Evolutionary conservation across 2,888 invertebrate genomes (phyloP).

Genomic region (Stenodema calcarata): DNA sequence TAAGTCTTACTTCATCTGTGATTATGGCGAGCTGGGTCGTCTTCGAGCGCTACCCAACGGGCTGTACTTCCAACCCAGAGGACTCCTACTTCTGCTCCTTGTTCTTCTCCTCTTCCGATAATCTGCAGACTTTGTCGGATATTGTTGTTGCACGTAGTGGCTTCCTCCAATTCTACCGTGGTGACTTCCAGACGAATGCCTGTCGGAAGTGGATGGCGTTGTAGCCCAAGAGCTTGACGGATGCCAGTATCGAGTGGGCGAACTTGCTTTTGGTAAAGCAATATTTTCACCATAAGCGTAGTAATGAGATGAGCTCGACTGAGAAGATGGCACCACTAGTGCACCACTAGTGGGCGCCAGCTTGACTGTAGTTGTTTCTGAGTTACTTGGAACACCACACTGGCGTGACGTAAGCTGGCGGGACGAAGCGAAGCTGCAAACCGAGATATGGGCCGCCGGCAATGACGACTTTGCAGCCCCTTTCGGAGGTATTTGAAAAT

Average conservation of each 20-base stretch:
- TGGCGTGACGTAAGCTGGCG: background rate
- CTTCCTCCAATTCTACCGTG: background rate
- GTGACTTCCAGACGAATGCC: background rate
- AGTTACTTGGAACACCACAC: background rate
- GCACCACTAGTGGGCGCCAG: background rate
- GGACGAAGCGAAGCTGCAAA: background rate
- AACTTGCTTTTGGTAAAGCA: background rate
- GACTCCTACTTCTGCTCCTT: background rate
- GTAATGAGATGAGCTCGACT: too few species aligned
- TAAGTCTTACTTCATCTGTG: too few species aligned
- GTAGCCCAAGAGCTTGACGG: background rate
- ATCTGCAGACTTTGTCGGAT: background rate
- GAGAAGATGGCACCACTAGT: too few species aligned
- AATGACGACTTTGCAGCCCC: background rate
- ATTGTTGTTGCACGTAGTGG: background rate
- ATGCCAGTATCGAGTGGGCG: background rate
- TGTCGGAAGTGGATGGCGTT: background rate
- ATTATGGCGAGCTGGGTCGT: background rate
- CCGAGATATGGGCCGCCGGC: background rate
- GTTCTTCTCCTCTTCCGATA: background rate
- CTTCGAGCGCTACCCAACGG: background rate
- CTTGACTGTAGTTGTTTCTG: background rate
- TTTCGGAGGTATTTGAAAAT: background rate
- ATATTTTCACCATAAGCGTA: too few species aligned
- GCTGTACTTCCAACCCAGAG: background rate